Evolutionary conservation across 2,797 vertebrate genomes (phyloP).

Genomic region (Poecile montanus): DNA sequence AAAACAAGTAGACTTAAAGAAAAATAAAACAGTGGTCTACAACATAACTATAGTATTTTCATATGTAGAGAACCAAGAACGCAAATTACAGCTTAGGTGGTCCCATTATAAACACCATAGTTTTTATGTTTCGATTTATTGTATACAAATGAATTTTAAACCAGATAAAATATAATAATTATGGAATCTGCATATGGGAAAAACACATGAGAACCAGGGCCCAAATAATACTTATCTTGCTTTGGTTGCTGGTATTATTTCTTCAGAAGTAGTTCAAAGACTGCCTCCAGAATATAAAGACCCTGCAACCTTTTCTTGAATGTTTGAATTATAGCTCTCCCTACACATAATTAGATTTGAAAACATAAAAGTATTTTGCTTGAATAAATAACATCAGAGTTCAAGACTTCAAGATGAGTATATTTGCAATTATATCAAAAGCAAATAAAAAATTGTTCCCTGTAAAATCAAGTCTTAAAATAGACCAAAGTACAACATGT

Average conservation of each 20-base stretch:
- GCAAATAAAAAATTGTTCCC: background rate
- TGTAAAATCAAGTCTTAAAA: conserved; percentile 36
- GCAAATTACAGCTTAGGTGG: background rate
- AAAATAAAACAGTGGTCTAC: background rate
- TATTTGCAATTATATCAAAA: conserved; percentile 23
- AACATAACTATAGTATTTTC: background rate
- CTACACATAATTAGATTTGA: conserved; percentile 19
- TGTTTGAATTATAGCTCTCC: background rate
- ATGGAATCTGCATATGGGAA: background rate
- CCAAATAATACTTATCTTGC: background rate
- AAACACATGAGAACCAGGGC: background rate
- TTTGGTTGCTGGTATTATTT: background rate
- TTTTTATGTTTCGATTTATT: background rate
- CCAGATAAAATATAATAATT: background rate
- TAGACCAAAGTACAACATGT: background rate
- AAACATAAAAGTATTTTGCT: conserved; percentile 7
- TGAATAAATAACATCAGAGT: conserved; percentile 32
- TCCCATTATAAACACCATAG: background rate
- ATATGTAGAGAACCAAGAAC: background rate
- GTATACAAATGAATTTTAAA: background rate
- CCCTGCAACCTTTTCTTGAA: background rate
- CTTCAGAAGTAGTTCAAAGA: background rate
- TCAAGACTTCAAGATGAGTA: background rate
- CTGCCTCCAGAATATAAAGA: background rate
- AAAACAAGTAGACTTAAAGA: background rate